Base-by-base conservation (phyloP, 2,113 vertebrate genomes). In the Pholis gunnellus region DNA sequence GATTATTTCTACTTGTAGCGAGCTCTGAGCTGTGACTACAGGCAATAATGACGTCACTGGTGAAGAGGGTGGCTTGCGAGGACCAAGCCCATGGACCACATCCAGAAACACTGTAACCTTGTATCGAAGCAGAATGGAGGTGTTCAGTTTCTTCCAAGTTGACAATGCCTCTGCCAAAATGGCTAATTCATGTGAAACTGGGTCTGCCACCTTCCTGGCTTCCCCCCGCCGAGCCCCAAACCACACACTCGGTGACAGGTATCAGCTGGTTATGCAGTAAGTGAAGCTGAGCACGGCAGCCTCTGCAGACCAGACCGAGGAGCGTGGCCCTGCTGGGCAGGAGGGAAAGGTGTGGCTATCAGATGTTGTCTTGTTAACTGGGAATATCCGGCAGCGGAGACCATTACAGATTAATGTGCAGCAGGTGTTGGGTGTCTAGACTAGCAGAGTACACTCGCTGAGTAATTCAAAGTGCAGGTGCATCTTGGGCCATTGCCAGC, bases 401-500 rank as follows among this genome's bases (percentile, higher is more conserved):
- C 76, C 61, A 57, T 88, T 79, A 72, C 87, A 88, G 84, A 90
- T 90, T 88, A 93, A 94, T 91, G 86, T 85, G 72, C 46, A 90
- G 88, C 94, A 95, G 92, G 94, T 94, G 94, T 84, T 78, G 87
- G 72, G 75, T 83, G 92, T 94, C 89, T 94, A 92, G 92, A 94
- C 89, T 38, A 77, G 59, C 66, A n/a, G 57, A 88, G 81, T 78
- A 13, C 61, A 64, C 85, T 82, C 18, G 18, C 83, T 78, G 82
- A 89, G 87, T 91, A 92, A 93, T 84, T 90, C 84, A 88, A 91
- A 81, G 88, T 83, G 86, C 94, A 94, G 93, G 94, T 95, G 92
- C 93, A 94, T 93, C 88, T 94, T 93, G 90, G 90, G 75, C 13
- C 18, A 14, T 57, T 52, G 91, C 91, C 88, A 92, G 80, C 76